Evolutionary conservation across 2,888 invertebrate genomes (phyloP), one percentile per base, ranked within the genome.

Genomic region (Cerceris ruficornis): DNA sequence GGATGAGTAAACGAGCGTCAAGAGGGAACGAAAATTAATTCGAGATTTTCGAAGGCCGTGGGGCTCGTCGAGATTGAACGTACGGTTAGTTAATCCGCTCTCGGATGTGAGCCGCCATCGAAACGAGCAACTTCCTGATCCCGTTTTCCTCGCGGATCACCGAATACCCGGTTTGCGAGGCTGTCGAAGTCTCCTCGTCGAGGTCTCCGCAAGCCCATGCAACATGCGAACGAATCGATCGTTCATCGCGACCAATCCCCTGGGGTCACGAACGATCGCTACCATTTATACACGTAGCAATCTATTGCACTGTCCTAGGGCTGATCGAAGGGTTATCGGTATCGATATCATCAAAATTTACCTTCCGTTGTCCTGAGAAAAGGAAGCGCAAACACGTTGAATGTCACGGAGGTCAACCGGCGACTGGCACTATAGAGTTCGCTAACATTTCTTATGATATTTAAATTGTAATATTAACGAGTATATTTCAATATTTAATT

Each of bases 11-110:
- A 17, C 13, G 28, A 28, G 28, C 28, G 28, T 28, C 28, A 11
- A 42, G 60, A 69, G 52, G 69, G 57, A 13, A 39, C 28, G 54
- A 60, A 80, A 85, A 89, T 89, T 88, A 88, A 88, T 88, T 86
- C 83, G 84, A 83, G 83, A 87, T 87, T 87, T 83, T 74, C 79
- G 75, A 75, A 85, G 82, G 81, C 81, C 81, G 79, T 61, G 76
- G 84, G 80, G 82, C 83, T 79, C 69, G 77, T 55, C 81, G 83
- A 87, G 86, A 89, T 90, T 89, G 88, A 85, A 87, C 81, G 81
- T 59, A 84, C 87, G 87, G 84, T 86, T 87, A 87, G 88, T 88
- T 90, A 90, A 88, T 87, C 86, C 83, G 42, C 83, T 81, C 83
- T 81, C 80, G 85, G 83, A 82, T 82, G 80, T 79, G 80, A 83